phyloP scores from a whole-genome alignment of 2,113 vertebrate species.

The Nanorana parkeri region DNA sequence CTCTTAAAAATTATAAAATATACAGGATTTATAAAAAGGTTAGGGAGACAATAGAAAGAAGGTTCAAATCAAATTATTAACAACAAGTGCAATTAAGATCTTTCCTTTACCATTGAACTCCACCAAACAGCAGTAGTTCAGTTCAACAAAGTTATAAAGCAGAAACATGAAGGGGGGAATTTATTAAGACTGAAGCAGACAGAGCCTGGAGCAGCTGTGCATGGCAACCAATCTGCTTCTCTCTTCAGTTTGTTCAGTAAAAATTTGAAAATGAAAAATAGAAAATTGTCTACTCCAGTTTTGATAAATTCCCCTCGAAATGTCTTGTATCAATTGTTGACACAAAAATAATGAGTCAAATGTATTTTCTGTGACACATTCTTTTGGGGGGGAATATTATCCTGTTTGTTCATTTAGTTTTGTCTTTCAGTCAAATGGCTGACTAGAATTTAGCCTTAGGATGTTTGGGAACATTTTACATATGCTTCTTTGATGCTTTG shows the following conservation, averaged over 20 bases:
- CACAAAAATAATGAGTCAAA: constrained; percentile 7
- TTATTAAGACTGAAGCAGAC: too few relatives aligned
- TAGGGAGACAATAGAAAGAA: neutral
- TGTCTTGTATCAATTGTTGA: neutral
- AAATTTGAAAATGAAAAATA: too few relatives aligned
- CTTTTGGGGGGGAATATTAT: neutral
- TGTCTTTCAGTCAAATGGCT: constrained; percentile 1
- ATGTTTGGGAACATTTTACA: constrained; percentile 31
- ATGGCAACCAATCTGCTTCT: too few relatives aligned
- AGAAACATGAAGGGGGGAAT: too few relatives aligned
- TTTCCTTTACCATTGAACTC: neutral
- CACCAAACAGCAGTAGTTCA: neutral
- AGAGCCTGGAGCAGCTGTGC: too few relatives aligned
- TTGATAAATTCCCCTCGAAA: too few relatives aligned
- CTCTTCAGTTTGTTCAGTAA: too few relatives aligned
- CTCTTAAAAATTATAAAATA: neutral
- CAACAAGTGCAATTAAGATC: neutral
- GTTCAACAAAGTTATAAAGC: neutral
- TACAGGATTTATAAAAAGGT: neutral
- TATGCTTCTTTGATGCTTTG: constrained; percentile 41
- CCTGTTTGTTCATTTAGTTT: neutral
- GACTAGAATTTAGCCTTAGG: neutral
- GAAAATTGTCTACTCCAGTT: too few relatives aligned
- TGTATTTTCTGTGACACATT: neutral
- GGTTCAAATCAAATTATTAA: constrained; percentile 2